A percentile compares a stretch with the other conserved stretches of the same genome.
phyloP scores from a whole-genome alignment of 2,888 invertebrate genomes.

The Melolontha melolontha region DNA sequence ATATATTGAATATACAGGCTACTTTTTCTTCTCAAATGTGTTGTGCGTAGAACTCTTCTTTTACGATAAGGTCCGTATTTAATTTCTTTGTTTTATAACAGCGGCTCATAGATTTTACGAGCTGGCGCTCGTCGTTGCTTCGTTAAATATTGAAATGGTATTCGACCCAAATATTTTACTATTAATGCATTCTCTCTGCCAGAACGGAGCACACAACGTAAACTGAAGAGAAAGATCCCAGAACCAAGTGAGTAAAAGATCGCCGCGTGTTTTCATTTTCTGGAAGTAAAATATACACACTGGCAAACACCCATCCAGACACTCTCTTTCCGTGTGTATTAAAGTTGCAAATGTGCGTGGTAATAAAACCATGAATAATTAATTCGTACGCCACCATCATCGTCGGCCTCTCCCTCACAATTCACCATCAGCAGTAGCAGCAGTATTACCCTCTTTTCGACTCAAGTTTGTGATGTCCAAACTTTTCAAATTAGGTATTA shows the following conservation, averaged over 20 bases:
- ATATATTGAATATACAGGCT: too few relatives aligned
- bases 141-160: too few relatives aligned
- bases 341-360: slow-evolving; percentile 22
- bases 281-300: not conserved
- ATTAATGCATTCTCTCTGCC: slow-evolving; percentile 23
- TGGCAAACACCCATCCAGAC: slow-evolving; percentile 3
- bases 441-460: too few relatives aligned
- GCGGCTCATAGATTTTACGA: too few relatives aligned
- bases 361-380: slow-evolving; percentile 29
- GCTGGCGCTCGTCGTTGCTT: too few relatives aligned
- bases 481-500: slow-evolving; percentile 14
- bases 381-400: slow-evolving; percentile 4
- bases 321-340: slow-evolving; percentile 1
- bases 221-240: not conserved
- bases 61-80: too few relatives aligned
- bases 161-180: slow-evolving; percentile 9
- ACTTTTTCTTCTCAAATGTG: too few relatives aligned
- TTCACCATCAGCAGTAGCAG: too few relatives aligned
- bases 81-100: too few relatives aligned
- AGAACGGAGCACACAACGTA: not conserved
- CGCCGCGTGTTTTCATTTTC: not conserved
- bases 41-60: too few relatives aligned
- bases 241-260: not conserved
- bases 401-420: too few relatives aligned
- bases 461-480: slow-evolving; percentile 8